A percentile compares a stretch with the other conserved stretches of the same genome.
Evolutionary conservation across 2,888 invertebrate species (phyloP).

Genomic region (Lobophora halterata): DNA sequence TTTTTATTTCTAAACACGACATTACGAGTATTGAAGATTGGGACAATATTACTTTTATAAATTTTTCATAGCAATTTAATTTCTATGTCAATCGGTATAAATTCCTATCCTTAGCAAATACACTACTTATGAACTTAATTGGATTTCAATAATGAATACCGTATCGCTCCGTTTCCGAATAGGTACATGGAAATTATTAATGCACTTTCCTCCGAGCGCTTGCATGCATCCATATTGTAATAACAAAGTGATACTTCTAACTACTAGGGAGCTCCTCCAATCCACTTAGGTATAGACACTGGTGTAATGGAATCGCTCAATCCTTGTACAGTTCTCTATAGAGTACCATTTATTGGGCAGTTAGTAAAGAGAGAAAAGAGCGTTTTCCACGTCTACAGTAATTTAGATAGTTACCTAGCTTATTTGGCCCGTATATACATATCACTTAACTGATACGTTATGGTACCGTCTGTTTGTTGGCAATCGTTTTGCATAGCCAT

Average conservation of each 20-base stretch:
- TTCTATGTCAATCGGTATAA: too few species aligned
- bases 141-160: slow-evolving; percentile 16
- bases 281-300: slow-evolving; percentile 25
- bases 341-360: slow-evolving; percentile 6
- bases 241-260: slow-evolving; percentile 24
- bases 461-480: too few species aligned
- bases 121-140: too few species aligned
- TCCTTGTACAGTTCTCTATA: slow-evolving; percentile 7
- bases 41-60: too few species aligned
- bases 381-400: too few species aligned
- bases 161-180: slow-evolving; percentile 16
- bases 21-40: too few species aligned
- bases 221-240: slow-evolving; percentile 27
- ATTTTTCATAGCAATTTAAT: too few species aligned
- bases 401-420: too few species aligned
- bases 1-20: too few species aligned
- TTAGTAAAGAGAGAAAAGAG: slow-evolving; percentile 1
- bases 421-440: too few species aligned
- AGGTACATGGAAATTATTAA: slow-evolving; percentile 24
- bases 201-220: slow-evolving; percentile 24
- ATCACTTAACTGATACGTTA: too few species aligned
- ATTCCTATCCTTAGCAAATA: too few species aligned
- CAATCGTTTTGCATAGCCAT: not conserved
- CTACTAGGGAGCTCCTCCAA: slow-evolving; percentile 24
- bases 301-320: slow-evolving; percentile 21